A percentile compares a stretch with the other conserved stretches of the same genome.
Conservation (phyloP, 2,113 vertebrate species). For the Nerophis lumbriciformis region DNA sequence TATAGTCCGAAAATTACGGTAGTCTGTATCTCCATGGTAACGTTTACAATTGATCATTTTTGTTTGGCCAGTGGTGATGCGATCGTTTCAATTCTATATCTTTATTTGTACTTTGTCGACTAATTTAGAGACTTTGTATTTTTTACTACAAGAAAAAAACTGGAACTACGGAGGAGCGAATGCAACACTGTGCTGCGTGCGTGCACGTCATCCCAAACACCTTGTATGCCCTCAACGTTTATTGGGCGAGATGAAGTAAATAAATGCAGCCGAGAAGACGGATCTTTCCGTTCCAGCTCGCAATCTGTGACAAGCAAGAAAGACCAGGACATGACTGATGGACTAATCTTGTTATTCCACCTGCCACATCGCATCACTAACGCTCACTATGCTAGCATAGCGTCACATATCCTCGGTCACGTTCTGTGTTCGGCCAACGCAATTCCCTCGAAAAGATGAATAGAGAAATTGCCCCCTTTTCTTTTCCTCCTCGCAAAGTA, state of each 20-base stretch:
- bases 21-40: too few relatives aligned
- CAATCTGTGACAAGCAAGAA: slow-evolving; percentile 12
- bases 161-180: too few relatives aligned
- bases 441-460: slow-evolving; percentile 16
- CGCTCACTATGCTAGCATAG: slow-evolving; percentile 23
- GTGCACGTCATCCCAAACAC: too few relatives aligned
- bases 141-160: too few relatives aligned
- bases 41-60: too few relatives aligned
- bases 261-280: slow-evolving; percentile 14
- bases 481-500: slow-evolving; percentile 25
- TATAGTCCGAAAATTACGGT: too few relatives aligned
- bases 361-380: slow-evolving; percentile 41
- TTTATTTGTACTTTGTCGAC: too few relatives aligned
- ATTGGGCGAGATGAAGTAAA: neutral
- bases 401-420: slow-evolving; percentile 6
- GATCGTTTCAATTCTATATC: too few relatives aligned
- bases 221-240: too few relatives aligned
- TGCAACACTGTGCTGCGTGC: too few relatives aligned
- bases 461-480: slow-evolving; percentile 15
- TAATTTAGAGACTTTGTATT: too few relatives aligned
- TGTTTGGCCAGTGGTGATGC: too few relatives aligned
- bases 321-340: slow-evolving; percentile 20
- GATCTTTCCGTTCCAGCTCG: slow-evolving; percentile 18
- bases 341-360: slow-evolving; percentile 44
- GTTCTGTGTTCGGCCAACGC: neutral